A percentile compares a stretch with the other conserved stretches of the same genome.
Evolutionary conservation across 2,797 vertebrate genomes (phyloP).

Genomic region (Pseudochromis fuscus): DNA sequence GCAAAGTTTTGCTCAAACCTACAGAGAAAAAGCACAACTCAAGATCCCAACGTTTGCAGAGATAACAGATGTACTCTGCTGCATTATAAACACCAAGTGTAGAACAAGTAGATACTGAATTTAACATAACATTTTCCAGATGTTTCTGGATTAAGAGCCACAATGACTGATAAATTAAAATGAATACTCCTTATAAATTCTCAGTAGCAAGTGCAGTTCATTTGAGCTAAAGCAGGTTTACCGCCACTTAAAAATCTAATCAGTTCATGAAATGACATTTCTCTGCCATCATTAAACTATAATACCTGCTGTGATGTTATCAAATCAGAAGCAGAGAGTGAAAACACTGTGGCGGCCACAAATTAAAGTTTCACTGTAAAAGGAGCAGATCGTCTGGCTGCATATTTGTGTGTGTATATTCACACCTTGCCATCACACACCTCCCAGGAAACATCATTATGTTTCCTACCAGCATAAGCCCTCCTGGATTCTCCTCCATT

Average conservation of each 20-base stretch:
- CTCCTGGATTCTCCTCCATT: background rate
- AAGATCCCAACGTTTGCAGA: background rate
- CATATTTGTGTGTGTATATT: background rate
- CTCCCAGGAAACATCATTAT: slow-evolving; percentile 5
- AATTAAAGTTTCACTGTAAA: slow-evolving; percentile 1
- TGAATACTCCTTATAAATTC: background rate
- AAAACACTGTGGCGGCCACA: background rate
- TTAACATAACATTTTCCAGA: background rate
- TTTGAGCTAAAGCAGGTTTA: background rate
- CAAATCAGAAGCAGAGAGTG: slow-evolving; percentile 4
- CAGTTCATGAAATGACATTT: background rate
- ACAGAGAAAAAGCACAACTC: background rate
- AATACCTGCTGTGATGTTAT: slow-evolving; percentile 2
- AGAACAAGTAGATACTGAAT: background rate
- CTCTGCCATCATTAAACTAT: background rate
- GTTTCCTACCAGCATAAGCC: background rate
- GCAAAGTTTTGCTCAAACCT: background rate
- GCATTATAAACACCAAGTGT: too few species aligned
- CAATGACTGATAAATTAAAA: background rate
- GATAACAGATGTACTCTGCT: background rate
- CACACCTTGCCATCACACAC: background rate
- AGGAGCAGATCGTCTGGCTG: background rate
- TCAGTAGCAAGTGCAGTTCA: background rate
- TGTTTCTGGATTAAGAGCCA: background rate
- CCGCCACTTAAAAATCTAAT: background rate